Base-by-base conservation (phyloP, 1,140 invertebrate genomes). In the Harlomillsia oculata region DNA sequence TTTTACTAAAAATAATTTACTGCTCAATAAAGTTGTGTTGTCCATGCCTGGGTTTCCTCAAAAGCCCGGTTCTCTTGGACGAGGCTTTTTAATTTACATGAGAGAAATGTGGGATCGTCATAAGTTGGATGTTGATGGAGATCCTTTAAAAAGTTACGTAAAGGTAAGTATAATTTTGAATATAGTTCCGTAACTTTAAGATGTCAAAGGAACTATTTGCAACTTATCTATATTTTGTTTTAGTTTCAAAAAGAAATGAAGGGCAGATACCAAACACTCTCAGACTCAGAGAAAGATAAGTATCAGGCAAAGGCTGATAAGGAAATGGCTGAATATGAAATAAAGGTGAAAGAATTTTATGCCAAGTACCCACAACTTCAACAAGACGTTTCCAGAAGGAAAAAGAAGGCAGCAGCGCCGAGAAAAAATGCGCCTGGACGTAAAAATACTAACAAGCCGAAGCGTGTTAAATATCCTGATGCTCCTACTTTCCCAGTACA, bases 221-320 rank as follows among this genome's bases (percentile, higher is more conserved):
- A 11, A 49, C 14, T 29, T 18, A 21, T 25, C 36, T 29, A 6
- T 40, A 6, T 39, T 54, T 4, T 16, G 8, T 49, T 57, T 29
- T 26, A 60, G 58, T 60, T 60, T 29, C 58, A 55, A 37, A 50
- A 16, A 21, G 21, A 55, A 28, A 44, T 11, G 34, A 6, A 26
- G n/a, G 13, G 16, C n/a, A 5, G 20, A 16, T 60, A 26, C 25
- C 3, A 23, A 1, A 8, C n/a, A 28, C 23, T 62, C 14, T 9
- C 6, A 18, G 34, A 32, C 14, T 20, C 20, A 6, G 13, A 48
- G 4, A 23, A 57, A 20, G 18, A 34, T 1, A 16, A 5, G 4
- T 62, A 39, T 37, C 16, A 53, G 14, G 11, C 48, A 28, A 30
- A 28, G 11, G 21, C 20, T 1, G 16, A 53, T 16, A 21, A 34